Conservation (phyloP, 2,113 vertebrate species). For the Sylvicapra grimmia region DNA sequence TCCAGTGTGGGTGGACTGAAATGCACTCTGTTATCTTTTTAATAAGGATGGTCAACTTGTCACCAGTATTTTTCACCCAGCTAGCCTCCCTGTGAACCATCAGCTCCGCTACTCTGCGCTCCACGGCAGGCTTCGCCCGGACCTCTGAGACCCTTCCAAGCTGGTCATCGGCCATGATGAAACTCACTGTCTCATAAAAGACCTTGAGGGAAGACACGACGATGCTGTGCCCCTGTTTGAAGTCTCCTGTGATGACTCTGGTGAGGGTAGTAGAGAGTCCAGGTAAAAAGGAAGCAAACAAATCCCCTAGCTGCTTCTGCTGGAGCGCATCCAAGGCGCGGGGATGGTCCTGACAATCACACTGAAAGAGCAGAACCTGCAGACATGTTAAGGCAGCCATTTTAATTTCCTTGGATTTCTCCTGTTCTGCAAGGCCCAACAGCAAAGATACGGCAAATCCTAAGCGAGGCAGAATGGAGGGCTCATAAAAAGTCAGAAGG, state of each 20-base stretch:
- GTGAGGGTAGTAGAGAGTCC: conserved; percentile 85
- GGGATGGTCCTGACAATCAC: conserved; percentile 83
- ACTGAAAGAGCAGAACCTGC: conserved; percentile 84
- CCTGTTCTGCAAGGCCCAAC: conserved; percentile 85
- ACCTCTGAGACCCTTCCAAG: conserved; percentile 69
- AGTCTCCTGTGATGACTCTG: conserved; percentile 86
- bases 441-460: conserved; percentile 90
- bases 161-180: conserved; percentile 89
- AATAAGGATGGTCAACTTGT: conserved; percentile 83
- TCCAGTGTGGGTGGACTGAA: conserved; percentile 92
- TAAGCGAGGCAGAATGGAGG: conserved; percentile 84
- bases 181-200: conserved; percentile 81
- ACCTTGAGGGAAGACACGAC: conserved; percentile 83
- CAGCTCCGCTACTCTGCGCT: conserved; percentile 79
- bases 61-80: conserved; percentile 85
- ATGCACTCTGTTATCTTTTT: conserved; percentile 84
- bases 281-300: conserved; percentile 92
- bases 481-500: conserved; percentile 83
- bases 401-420: conserved; percentile 85
- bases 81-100: conserved; percentile 82
- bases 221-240: conserved; percentile 88
- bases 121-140: conserved; percentile 43
- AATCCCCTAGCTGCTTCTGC: conserved; percentile 74
- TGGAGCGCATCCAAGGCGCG: conserved; percentile 63
- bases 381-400: conserved; percentile 85